Conservation (phyloP, 2,113 vertebrate genomes). For the Corythaeola cristata region DNA sequence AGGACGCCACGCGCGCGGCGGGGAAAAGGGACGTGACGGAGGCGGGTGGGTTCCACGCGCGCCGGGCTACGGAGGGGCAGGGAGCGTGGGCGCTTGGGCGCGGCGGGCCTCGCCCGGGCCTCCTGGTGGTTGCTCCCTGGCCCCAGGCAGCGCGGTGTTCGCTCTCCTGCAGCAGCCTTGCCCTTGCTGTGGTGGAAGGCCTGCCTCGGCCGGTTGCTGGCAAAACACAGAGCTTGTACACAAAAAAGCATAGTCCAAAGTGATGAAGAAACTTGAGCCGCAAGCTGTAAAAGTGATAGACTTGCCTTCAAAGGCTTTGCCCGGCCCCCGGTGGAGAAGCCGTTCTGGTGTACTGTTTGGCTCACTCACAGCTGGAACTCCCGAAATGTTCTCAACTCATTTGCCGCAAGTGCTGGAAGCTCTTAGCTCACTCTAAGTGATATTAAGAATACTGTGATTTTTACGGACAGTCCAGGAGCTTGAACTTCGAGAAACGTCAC, state of each 20-base stretch:
- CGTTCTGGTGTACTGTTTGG: neutral
- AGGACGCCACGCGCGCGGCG: neutral
- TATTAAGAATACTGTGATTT: fast-evolving
- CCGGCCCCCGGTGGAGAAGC: fast-evolving
- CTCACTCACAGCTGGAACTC: neutral
- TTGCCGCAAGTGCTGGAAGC: neutral
- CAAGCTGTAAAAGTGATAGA: fast-evolving
- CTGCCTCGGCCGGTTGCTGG: fast-evolving
- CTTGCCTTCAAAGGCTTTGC: neutral
- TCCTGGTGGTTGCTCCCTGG: fast-evolving
- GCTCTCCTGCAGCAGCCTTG: fast-evolving
- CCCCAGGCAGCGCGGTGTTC: fast-evolving
- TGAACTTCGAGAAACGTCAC: fast-evolving
- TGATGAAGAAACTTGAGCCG: neutral
- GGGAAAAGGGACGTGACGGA: neutral
- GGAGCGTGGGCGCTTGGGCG: neutral
- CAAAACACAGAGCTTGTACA: fast-evolving
- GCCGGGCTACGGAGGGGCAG: neutral
- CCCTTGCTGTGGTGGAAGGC: neutral
- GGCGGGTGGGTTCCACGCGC: too few relatives aligned
- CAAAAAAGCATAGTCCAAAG: neutral
- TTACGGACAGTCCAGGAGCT: fast-evolving
- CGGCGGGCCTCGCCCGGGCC: fast-evolving
- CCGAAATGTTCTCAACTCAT: fast-evolving
- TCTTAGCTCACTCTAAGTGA: neutral